phyloP scores from a whole-genome alignment of 30 jellyfish, hydroid and myxozoan genomes.

The Cassiopea andromeda region DNA sequence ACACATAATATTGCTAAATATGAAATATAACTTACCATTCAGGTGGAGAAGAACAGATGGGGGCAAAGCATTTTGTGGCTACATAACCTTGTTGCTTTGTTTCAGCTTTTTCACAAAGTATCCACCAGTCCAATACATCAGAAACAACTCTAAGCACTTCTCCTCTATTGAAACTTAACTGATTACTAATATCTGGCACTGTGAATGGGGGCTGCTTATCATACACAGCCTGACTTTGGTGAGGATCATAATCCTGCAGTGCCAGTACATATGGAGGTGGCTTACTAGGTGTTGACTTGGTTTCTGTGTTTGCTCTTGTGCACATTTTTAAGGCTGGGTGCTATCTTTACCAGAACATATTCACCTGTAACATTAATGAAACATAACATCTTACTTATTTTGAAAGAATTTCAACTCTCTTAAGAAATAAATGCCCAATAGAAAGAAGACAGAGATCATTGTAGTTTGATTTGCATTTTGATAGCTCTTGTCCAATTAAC shows the following conservation, averaged over 20 bases:
- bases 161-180: constrained; percentile 42
- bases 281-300: not conserved
- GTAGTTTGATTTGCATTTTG: too few relatives aligned
- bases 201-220: constrained; percentile 25
- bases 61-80: constrained; percentile 48
- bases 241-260: constrained; percentile 49
- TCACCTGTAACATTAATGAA: too few relatives aligned
- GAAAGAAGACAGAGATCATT: too few relatives aligned
- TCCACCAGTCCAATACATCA: constrained; percentile 67
- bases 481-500: too few relatives aligned
- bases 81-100: constrained; percentile 41
- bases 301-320: not conserved
- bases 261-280: constrained; percentile 58
- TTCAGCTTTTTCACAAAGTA: constrained; percentile 21
- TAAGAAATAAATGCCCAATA: too few relatives aligned
- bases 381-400: too few relatives aligned
- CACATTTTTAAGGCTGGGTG: not conserved
- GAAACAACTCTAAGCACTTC: constrained; percentile 37
- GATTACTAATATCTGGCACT: constrained; percentile 35
- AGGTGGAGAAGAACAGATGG: constrained; percentile 24
- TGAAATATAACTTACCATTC: not conserved
- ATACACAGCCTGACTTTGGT: not conserved
- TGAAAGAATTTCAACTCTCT: too few relatives aligned
- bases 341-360: too few relatives aligned
- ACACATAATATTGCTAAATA: not conserved